Base-by-base conservation (phyloP, 1,140 invertebrate genomes). In the Phymastichus coffea region DNA sequence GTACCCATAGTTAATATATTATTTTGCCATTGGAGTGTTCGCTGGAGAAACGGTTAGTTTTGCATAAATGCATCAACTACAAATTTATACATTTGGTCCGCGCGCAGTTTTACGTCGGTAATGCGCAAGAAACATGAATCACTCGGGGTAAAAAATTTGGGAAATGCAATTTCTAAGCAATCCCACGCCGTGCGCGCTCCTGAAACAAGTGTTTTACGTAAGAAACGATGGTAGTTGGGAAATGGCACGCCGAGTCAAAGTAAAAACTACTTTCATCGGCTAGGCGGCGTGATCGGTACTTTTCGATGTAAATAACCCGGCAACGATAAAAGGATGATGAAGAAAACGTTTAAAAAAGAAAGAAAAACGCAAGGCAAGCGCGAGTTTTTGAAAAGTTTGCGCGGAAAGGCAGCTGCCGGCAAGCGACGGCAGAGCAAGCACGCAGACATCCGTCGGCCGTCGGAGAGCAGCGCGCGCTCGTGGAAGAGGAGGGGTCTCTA, bases 31-130 rank as follows among this genome's bases (percentile, higher is more conserved):
- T 46, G 20, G 19, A 47, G 65, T 62, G 25, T 23, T 53, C 9
- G 10, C 28, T 22, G 65, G 46, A 54, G 66, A n/a, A n/a, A 68
- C 35, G 38, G 51, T 64, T 62, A 70, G n/a, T n/a, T 73, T 74
- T 70, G 58, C 58, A 66, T 67, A 67, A 35, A 51, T n/a, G 38
- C 26, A 41, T 14, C 17, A 12, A n/a, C 51, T 58, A 43, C 3
- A 28, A 38, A 57, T 49, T 49, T 40, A 49, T 49, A 40, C 25
- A 57, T 57, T 28, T 10, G 37, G 7, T 30, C 8, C 30, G 3
- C 23, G n/a, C 6, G 25, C 8, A 15, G 43, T 14, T 10, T 38
- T 46, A 14, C 6, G n/a, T 23, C 22, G n/a, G 35, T 14, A 26
- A 25, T 46, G n/a, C 17, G 14, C 15, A 20, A 56, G n/a, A n/a